phyloP scores from a whole-genome alignment of 2,113 vertebrate species.

The Platysteira castanea region DNA sequence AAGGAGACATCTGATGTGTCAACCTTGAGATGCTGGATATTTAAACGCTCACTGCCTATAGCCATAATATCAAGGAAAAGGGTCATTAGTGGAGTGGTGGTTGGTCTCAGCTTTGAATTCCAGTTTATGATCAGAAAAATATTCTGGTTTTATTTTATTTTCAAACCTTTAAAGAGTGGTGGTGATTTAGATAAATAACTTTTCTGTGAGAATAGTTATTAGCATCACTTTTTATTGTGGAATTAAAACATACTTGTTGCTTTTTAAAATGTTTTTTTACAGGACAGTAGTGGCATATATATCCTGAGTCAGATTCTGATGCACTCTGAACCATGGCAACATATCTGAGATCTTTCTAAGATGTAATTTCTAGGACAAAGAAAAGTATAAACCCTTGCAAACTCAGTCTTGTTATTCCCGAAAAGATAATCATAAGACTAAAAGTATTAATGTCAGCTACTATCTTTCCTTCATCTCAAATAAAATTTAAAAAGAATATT shows the following conservation, averaged over 20 bases:
- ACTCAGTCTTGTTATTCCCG: background rate
- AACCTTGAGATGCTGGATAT: background rate
- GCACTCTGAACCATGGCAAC: background rate
- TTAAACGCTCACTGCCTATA: background rate
- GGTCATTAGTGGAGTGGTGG: background rate
- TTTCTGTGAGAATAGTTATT: background rate
- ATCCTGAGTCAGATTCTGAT: background rate
- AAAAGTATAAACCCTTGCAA: background rate
- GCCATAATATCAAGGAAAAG: background rate
- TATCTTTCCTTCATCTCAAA: background rate
- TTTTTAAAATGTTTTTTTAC: background rate
- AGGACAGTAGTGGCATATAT: background rate
- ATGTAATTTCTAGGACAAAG: background rate
- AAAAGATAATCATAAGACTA: background rate
- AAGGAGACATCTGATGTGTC: background rate
- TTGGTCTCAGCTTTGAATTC: background rate
- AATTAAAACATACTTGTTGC: background rate
- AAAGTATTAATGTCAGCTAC: background rate
- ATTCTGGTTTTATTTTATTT: background rate
- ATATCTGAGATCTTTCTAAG: background rate
- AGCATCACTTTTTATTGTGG: background rate
- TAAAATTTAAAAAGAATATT: background rate
- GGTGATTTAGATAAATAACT: background rate
- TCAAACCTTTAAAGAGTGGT: background rate
- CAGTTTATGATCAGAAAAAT: background rate